Evolutionary conservation across 1,140 invertebrate species (phyloP), one percentile per base, ranked within the genome.

Genomic region (Anoplolepis gracilipes): DNA sequence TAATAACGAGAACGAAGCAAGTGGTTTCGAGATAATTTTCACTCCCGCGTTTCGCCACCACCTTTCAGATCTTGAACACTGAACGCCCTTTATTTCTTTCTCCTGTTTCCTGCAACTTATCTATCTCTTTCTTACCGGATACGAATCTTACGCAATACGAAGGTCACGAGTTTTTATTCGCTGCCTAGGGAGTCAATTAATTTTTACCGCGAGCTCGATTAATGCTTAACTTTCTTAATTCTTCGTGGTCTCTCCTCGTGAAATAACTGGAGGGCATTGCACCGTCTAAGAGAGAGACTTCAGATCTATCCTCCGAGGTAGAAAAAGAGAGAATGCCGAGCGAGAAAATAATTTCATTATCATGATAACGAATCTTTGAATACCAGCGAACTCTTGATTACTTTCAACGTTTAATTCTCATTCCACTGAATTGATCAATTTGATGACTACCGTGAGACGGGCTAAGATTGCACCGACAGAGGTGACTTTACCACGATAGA

Each of bases 261-360:
- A 39, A 67, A 59, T 73, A 82, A 82, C 69, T 36, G 30, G 16
- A 78, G 75, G 75, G 39, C 55, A 46, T 62, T 36, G 59, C 28
- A 42, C 75, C 67, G 65, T 59, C 65, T 39, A 65, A 59, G 42
- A 85, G 42, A 85, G 36, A 85, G 59, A 65, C 65, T 81, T 81
- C 19, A 53, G 33, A n/a, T 49, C 77, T 28, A 59, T 59, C 75
- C 28, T 11, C n/a, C 28, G 59, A 61, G 75, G 69, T 42, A 79
- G 53, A 49, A 46, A 69, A 42, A 69, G 61, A 59, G 75, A 59
- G 64, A 33, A 49, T 76, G 39, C 57, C 49, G 49, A 67, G 61
- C 19, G 42, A 30, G 84, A 85, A 85, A 85, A 85, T 85, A 81
- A 85, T 85, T 85, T 85, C 84, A 81, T 85, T 85, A 85, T 81